A percentile compares a stretch with the other conserved stretches of the same genome.
phyloP scores from a whole-genome alignment of 2,888 invertebrate genomes.

The Deilephila elpenor region DNA sequence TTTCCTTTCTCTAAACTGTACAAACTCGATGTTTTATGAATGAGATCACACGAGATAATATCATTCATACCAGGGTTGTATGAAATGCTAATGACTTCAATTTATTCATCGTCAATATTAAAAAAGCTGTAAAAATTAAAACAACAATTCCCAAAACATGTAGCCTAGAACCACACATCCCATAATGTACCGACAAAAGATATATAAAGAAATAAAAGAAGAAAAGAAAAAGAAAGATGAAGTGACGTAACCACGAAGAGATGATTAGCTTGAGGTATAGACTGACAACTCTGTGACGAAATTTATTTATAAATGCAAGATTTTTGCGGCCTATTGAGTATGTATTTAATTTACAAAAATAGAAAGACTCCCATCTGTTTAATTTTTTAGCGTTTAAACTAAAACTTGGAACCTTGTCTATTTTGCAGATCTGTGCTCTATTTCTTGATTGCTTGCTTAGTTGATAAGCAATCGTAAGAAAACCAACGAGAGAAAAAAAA shows the following conservation, averaged over 20 bases:
- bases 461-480: too few relatives aligned
- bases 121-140: conserved; percentile 24
- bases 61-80: conserved; percentile 56
- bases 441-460: too few relatives aligned
- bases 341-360: background rate
- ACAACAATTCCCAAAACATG: conserved; percentile 14
- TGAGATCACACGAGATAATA: conserved; percentile 45
- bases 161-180: conserved; percentile 19
- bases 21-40: conserved; percentile 72
- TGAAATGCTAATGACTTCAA: conserved; percentile 64
- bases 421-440: too few relatives aligned
- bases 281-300: conserved; percentile 17
- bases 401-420: too few relatives aligned
- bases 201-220: conserved; percentile 14
- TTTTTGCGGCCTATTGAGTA: background rate
- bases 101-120: conserved; percentile 13
- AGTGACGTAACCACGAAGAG: conserved; percentile 25
- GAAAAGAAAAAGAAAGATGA: conserved; percentile 25
- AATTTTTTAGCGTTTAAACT: too few relatives aligned
- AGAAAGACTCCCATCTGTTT: too few relatives aligned
- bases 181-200: conserved; percentile 12
- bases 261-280: conserved; percentile 17
- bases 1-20: conserved; percentile 74
- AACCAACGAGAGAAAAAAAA: too few relatives aligned
- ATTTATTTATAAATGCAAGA: background rate